Evolutionary conservation across 64 coral and sea anemone species (phyloP).

Genomic region (Astreopora myriophthalma): DNA sequence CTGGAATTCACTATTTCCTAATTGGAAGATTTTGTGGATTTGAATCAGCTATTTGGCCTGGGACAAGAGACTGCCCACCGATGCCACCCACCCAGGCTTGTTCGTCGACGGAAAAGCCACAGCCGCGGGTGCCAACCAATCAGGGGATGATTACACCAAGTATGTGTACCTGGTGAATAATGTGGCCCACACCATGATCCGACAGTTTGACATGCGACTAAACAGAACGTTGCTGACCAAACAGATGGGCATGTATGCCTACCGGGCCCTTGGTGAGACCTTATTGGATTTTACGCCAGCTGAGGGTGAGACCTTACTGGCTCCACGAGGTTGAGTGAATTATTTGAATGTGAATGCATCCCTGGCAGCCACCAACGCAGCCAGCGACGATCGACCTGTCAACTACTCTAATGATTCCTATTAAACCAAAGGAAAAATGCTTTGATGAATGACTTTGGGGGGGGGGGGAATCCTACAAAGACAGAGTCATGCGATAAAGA

Average conservation of each 20-base stretch:
- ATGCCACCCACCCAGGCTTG: no score
- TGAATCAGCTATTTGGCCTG: neutral
- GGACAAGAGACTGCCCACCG: neutral
- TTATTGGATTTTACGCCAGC: neutral
- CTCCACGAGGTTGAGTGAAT: neutral
- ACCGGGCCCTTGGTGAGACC: neutral
- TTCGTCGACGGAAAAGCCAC: neutral
- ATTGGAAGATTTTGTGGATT: no score
- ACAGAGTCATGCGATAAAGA: no score
- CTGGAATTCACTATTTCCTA: neutral
- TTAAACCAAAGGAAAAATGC: no score
- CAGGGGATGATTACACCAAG: neutral
- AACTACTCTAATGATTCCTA: no score
- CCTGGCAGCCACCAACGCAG: neutral
- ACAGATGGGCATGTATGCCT: conserved; percentile 28
- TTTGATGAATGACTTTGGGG: no score
- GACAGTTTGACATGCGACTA: conserved; percentile 2
- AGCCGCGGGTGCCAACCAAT: no score
- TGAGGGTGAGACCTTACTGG: conserved; percentile 7
- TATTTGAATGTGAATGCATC: neutral
- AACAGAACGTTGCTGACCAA: conserved; percentile 13
- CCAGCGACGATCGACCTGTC: neutral
- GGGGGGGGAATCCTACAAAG: no score
- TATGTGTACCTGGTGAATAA: neutral
- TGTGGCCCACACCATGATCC: neutral